Percentiles rank a stretch among this genome's conserved stretches.
phyloP scores from a whole-genome alignment of 2,888 invertebrate species.

The Balanococcus diminutus region DNA sequence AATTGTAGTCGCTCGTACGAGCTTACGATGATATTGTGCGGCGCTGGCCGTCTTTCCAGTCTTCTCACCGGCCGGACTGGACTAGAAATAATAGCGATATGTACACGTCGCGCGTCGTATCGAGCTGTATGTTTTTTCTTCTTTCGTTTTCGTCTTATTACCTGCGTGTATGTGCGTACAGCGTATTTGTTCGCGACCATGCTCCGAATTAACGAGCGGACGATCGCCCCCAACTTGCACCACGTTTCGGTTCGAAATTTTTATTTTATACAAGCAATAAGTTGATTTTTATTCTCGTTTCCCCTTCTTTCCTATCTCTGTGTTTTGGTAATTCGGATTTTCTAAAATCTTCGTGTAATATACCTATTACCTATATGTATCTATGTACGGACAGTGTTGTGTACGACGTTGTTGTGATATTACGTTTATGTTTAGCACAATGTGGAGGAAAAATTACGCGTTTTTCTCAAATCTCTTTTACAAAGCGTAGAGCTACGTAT shows the following conservation, averaged over 20 bases:
- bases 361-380: neutral
- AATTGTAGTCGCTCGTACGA: neutral
- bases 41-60: neutral
- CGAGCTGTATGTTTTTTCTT: neutral
- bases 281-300: neutral
- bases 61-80: neutral
- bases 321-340: neutral
- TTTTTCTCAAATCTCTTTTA: neutral
- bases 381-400: conserved; percentile 39
- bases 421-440: conserved; percentile 47
- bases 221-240: no score
- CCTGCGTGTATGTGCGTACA: no score
- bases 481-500: neutral
- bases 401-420: conserved; percentile 50
- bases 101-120: neutral
- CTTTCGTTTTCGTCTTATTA: no score
- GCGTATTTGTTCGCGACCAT: no score
- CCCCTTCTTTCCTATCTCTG: neutral
- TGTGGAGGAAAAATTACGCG: neutral
- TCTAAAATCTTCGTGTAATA: neutral
- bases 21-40: neutral
- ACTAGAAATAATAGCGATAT: neutral
- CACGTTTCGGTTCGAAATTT: neutral
- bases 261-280: neutral
- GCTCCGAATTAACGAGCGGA: neutral